phyloP scores from a whole-genome alignment of 2,888 invertebrate genomes.

The Melieria crassipennis region DNA sequence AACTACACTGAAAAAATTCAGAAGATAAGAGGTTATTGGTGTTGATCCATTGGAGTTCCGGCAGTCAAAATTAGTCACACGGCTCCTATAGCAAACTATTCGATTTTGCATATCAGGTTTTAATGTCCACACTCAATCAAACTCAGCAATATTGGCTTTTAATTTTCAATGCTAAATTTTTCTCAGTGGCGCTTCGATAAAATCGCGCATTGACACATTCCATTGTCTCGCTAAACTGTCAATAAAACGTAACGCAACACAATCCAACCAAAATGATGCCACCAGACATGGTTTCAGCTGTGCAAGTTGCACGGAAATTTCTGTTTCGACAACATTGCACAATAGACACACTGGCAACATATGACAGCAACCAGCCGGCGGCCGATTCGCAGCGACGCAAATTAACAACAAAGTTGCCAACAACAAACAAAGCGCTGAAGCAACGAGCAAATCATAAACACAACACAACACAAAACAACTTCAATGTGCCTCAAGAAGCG shows the following conservation, averaged over 20 bases:
- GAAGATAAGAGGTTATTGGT: neutral
- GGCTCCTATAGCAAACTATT: no score
- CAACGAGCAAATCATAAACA: constrained; percentile 20
- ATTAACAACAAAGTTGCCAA: constrained; percentile 38
- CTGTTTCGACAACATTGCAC: no score
- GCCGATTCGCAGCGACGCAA: constrained; percentile 36
- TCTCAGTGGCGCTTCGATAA: no score
- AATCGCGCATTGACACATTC: constrained; percentile 20
- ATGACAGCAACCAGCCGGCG: neutral
- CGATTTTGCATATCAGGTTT: no score
- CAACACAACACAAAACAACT: neutral
- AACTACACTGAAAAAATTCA: neutral
- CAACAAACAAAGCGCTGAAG: constrained; percentile 27
- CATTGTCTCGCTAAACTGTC: constrained; percentile 56
- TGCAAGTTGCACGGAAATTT: no score
- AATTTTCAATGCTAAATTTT: no score
- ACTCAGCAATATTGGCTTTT: no score
- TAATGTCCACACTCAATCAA: no score
- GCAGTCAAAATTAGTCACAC: neutral
- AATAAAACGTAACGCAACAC: constrained; percentile 56
- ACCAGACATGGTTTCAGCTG: no score
- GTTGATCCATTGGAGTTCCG: neutral
- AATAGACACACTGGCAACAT: no score
- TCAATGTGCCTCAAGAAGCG: constrained; percentile 13
- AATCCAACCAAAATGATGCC: constrained; percentile 3